Evolutionary conservation across 1,140 invertebrate genomes (phyloP).

Genomic region (Lucilia cuprina): DNA sequence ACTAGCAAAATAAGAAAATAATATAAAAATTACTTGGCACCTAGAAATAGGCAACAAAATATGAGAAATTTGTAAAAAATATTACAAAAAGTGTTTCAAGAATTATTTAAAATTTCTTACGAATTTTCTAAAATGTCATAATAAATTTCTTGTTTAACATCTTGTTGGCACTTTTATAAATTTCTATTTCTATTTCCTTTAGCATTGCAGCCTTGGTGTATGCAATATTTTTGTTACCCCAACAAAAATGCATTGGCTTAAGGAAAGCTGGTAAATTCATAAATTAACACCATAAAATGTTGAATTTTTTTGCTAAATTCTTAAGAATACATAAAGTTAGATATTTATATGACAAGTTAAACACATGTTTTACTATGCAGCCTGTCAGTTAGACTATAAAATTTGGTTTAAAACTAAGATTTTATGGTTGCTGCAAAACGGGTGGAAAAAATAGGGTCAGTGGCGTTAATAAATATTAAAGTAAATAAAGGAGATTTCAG

Average conservation of each 20-base stretch:
- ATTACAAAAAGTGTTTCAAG: too few relatives aligned
- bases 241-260: background rate
- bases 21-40: background rate
- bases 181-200: background rate
- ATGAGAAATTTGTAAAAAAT: too few relatives aligned
- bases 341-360: background rate
- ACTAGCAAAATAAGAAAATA: background rate
- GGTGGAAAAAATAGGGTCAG: background rate
- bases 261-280: background rate
- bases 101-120: too few relatives aligned
- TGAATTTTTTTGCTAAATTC: too few relatives aligned
- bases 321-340: background rate
- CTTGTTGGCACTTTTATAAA: too few relatives aligned
- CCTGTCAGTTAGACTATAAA: conserved; percentile 10
- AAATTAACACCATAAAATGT: too few relatives aligned
- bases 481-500: background rate
- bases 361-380: background rate
- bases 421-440: background rate
- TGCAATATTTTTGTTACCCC: background rate
- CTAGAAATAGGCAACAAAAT: background rate
- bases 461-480: background rate
- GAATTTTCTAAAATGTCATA: too few relatives aligned
- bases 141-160: too few relatives aligned
- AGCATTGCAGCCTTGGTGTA: background rate
- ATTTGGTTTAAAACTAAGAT: background rate